A percentile compares a stretch with the other conserved stretches of the same genome.
Evolutionary conservation across 2,888 invertebrate species (phyloP).

Genomic region (Prosopocoilus inquinatus): DNA sequence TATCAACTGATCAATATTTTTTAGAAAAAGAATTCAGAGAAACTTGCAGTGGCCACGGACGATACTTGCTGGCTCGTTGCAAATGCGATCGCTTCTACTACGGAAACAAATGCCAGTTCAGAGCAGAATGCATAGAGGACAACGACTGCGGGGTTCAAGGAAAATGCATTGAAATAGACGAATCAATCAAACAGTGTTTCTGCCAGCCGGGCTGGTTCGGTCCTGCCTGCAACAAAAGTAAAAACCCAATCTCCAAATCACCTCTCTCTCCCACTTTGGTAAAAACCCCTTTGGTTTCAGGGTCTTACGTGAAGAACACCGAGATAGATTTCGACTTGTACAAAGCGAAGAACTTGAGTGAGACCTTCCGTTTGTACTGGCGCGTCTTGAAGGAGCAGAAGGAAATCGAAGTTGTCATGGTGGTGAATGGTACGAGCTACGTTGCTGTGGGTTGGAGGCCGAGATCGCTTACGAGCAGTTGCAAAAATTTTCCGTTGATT

Average conservation of each 20-base stretch:
- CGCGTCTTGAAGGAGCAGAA: constrained; percentile 74
- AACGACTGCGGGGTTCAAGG: constrained; percentile 85
- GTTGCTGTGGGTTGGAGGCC: constrained; percentile 93
- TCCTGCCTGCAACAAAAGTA: constrained; percentile 78
- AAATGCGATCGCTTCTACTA: constrained; percentile 79
- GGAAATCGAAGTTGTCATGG: constrained; percentile 86
- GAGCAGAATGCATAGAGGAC: constrained; percentile 83
- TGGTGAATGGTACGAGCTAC: constrained; percentile 86
- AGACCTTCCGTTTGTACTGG: constrained; percentile 81
- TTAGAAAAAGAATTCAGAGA: constrained; percentile 76
- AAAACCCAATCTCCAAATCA: constrained; percentile 40
- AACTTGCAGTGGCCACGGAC: constrained; percentile 82
- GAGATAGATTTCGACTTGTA: constrained; percentile 71
- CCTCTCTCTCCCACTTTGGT: neutral
- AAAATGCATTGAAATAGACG: constrained; percentile 76
- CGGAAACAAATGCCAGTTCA: constrained; percentile 82
- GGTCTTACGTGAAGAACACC: constrained; percentile 72
- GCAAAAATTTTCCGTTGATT: constrained; percentile 77
- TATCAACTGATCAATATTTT: constrained; percentile 21
- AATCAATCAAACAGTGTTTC: constrained; percentile 84
- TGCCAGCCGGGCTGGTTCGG: constrained; percentile 90
- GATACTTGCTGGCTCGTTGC: constrained; percentile 73
- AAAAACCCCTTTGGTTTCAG: constrained; percentile 49
- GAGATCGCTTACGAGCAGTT: constrained; percentile 66
- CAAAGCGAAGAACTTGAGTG: constrained; percentile 68